Conservation (phyloP, 2,113 vertebrate genomes). For the Callionymus lyra region DNA sequence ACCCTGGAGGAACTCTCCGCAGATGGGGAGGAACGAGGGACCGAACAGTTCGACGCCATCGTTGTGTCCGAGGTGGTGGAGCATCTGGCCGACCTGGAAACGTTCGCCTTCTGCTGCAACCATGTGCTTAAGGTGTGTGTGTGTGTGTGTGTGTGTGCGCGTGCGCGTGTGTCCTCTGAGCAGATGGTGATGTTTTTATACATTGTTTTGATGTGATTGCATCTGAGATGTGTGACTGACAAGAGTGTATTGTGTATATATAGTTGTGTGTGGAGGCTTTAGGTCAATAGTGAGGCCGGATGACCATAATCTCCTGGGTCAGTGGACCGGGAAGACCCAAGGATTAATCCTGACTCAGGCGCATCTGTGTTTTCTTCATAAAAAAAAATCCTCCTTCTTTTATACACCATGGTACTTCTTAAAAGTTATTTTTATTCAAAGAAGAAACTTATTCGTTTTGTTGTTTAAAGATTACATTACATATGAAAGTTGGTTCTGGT, state of each 20-base stretch:
- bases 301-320: slow-evolving; percentile 38
- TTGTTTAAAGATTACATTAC: too few species aligned
- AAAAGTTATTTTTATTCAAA: neutral
- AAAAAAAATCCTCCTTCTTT: too few species aligned
- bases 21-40: slow-evolving; percentile 33
- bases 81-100: slow-evolving; percentile 84
- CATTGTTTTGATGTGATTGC: slow-evolving; percentile 4
- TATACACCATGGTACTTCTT: slow-evolving; percentile 1
- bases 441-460: too few species aligned
- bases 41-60: slow-evolving; percentile 74
- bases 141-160: slow-evolving; percentile 10
- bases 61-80: slow-evolving; percentile 95
- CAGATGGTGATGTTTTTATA: slow-evolving; percentile 3
- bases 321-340: slow-evolving; percentile 18
- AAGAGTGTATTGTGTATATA: too few species aligned
- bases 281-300: slow-evolving; percentile 9
- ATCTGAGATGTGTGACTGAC: slow-evolving; percentile 1
- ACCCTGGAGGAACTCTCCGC: slow-evolving; percentile 80
- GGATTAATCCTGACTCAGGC: neutral
- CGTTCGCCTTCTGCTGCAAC: slow-evolving; percentile 78
- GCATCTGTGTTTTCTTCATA: too few species aligned
- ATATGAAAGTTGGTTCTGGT: too few species aligned
- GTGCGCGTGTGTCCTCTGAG: too few species aligned
- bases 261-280: neutral
- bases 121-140: slow-evolving; percentile 79